Evolutionary conservation across 92 coral and sea anemone genomes (phyloP).

Genomic region (Palythoa grandiflora): DNA sequence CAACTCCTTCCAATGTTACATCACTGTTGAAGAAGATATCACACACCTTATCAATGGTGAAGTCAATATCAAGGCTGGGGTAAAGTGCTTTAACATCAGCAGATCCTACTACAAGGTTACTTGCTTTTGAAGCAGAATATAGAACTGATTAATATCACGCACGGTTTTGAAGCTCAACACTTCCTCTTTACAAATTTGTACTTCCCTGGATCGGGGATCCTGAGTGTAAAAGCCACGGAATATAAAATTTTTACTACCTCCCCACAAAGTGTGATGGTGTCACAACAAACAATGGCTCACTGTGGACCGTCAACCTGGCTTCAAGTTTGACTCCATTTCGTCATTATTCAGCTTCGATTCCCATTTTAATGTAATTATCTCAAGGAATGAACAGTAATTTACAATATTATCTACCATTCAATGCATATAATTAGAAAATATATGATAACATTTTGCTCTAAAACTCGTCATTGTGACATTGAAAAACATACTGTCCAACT

Average conservation of each 20-base stretch:
- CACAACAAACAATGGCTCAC: neutral
- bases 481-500: too few relatives aligned
- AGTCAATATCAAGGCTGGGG: conserved; percentile 51
- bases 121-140: too few relatives aligned
- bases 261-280: neutral
- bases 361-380: neutral
- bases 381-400: neutral
- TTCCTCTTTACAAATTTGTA: conserved; percentile 9
- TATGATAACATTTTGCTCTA: too few relatives aligned
- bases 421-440: too few relatives aligned
- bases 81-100: conserved; percentile 53
- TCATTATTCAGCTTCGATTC: neutral
- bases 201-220: conserved; percentile 19
- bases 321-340: neutral
- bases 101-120: too few relatives aligned
- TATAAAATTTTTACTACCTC: neutral
- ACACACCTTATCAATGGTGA: conserved; percentile 58
- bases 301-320: neutral
- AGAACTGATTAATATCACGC: too few relatives aligned
- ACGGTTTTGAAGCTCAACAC: neutral
- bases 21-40: conserved; percentile 42
- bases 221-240: neutral
- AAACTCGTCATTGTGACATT: too few relatives aligned
- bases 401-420: too few relatives aligned
- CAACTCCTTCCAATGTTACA: conserved; percentile 37